Evolutionary conservation across 1,140 invertebrate species (phyloP).

Genomic region (Formica selysi): DNA sequence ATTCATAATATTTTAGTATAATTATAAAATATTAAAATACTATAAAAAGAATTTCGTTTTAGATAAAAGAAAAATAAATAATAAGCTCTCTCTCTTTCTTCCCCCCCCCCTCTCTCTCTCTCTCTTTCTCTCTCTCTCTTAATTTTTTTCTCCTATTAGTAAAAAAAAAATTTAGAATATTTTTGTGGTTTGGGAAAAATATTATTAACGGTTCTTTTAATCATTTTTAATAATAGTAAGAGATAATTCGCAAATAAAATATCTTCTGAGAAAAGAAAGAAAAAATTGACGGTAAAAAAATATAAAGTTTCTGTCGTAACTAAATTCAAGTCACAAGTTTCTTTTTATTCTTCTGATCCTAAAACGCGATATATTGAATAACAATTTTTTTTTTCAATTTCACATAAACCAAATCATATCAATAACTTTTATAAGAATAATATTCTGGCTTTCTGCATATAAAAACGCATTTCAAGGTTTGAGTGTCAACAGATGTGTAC

Average conservation of each 20-base stretch:
- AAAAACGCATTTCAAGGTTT: neutral
- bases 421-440: slow-evolving; percentile 17
- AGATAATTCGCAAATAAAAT: slow-evolving; percentile 26
- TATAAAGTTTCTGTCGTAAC: neutral
- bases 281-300: slow-evolving; percentile 4
- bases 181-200: neutral
- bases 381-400: neutral
- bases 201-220: neutral
- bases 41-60: neutral
- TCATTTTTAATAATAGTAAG: neutral
- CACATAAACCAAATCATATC: no score
- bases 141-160: no score
- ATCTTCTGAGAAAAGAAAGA: slow-evolving; percentile 6
- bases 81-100: no score
- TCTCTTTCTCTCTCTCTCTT: no score
- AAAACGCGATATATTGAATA: neutral
- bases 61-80: neutral
- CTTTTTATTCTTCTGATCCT: slow-evolving; percentile 7
- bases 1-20: no score
- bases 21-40: neutral
- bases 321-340: slow-evolving; percentile 18
- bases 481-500: slow-evolving; percentile 1
- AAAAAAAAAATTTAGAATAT: neutral
- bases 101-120: no score
- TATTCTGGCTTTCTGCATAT: neutral